A percentile compares a stretch with the other conserved stretches of the same genome.
phyloP scores from a whole-genome alignment of 2,113 vertebrate genomes.

The Edolisoma coerulescens region DNA sequence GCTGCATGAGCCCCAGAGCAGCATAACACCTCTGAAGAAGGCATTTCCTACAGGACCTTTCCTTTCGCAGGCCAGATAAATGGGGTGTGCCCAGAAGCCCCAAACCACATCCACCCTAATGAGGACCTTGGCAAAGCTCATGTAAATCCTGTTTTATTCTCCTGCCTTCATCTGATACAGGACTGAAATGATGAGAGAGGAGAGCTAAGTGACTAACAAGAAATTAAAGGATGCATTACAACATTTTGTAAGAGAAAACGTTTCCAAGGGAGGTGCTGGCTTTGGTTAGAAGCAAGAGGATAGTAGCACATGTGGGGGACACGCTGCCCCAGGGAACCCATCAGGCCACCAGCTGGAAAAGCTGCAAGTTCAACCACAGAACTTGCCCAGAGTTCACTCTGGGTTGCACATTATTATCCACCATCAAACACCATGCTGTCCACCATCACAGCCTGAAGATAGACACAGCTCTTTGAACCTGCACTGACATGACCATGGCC shows the following conservation, averaged over 20 bases:
- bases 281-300: neutral
- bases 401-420: neutral
- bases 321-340: accelerated
- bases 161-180: neutral
- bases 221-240: neutral
- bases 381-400: neutral
- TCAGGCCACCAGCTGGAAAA: neutral
- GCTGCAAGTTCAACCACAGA: neutral
- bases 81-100: neutral
- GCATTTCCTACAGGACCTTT: neutral
- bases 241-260: neutral
- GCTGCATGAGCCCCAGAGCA: neutral
- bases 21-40: accelerated
- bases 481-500: neutral
- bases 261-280: neutral
- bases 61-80: neutral
- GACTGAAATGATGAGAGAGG: neutral
- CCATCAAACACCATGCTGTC: neutral
- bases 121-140: neutral
- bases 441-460: neutral
- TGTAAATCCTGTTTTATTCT: neutral
- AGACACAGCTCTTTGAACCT: neutral
- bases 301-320: accelerated
- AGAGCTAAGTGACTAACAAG: neutral
- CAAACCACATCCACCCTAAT: neutral